Evolutionary conservation across 2,888 invertebrate genomes (phyloP), one percentile per base, ranked within the genome.

Genomic region (Nudaria mundana): DNA sequence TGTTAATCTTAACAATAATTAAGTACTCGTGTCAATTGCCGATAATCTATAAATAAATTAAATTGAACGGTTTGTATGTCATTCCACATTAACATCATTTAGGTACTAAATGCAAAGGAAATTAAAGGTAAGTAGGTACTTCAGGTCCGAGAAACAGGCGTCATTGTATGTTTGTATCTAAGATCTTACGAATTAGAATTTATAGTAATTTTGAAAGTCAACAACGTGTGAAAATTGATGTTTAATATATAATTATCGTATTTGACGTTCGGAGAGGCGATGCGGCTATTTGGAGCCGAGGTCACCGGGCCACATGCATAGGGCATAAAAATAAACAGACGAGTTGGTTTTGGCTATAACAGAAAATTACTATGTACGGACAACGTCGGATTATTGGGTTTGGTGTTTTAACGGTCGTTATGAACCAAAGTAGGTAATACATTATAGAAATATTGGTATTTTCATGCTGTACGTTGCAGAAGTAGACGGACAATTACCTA

Each of bases 261-360:
- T 33, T 7, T 10, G 39, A 10, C 29, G 33, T 15, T n/a, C 22
- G 18, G 22, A 20, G 32, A 28, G 33, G 29, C 16, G 28, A 29
- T 1, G n/a, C 11, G 29, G 33, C 29, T 39, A 34, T 39, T 39
- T 29, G n/a, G 8, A 12, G 16, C 14, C 14, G 32, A 28, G 29
- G 38, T 14, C 32, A 24, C 6, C 11, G 10, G 11, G 10, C 20
- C 25, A 23, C 28, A 32, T 14, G 26, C 13, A 13, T n/a, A 15
- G 10, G 25, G n/a, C 8, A 23, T 24, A 25, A 18, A 30, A 24
- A 20, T 22, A 22, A 10, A 20, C 20, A 5, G 3, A 11, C 13
- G 8, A 32, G n/a, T 11, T 23, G 6, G 8, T 11, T 39, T 26
- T 22, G 15, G 23, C 11, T 7, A 15, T 29, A 29, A 15, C 15